A percentile compares a stretch with the other conserved stretches of the same genome.
phyloP scores from a whole-genome alignment of 1,140 invertebrate genomes.

The Drosophila albomicans region DNA sequence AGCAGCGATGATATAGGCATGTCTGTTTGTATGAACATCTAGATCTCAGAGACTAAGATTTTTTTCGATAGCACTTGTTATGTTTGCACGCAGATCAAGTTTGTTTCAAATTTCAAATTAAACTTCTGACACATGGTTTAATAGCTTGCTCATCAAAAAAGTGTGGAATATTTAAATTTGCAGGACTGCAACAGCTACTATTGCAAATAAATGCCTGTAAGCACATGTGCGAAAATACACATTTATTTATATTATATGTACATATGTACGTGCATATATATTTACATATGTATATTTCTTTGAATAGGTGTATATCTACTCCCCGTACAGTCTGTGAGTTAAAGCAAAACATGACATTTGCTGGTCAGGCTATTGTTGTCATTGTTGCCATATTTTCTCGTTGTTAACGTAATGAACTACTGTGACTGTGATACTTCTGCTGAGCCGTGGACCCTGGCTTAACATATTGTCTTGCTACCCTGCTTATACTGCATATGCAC shows the following conservation, averaged over 20 bases:
- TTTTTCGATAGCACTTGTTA: too few species aligned
- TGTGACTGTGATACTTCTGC: conserved; percentile 13
- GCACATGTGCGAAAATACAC: too few species aligned
- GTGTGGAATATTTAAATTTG: too few species aligned
- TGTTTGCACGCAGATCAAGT: too few species aligned
- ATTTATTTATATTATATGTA: background rate
- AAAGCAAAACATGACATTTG: conserved; percentile 11
- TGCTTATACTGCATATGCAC: background rate
- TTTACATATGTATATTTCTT: background rate
- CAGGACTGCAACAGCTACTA: too few species aligned
- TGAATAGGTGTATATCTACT: background rate
- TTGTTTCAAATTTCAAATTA: too few species aligned
- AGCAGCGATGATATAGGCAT: too few species aligned
- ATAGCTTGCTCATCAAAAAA: too few species aligned
- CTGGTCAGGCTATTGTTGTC: conserved; percentile 53
- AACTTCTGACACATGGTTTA: too few species aligned
- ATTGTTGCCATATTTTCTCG: conserved; percentile 55
- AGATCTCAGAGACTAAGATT: too few species aligned
- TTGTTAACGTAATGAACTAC: conserved; percentile 19
- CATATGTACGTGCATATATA: background rate
- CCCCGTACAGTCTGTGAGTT: background rate
- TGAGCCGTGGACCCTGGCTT: background rate
- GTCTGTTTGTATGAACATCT: too few species aligned
- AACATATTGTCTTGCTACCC: conserved; percentile 22
- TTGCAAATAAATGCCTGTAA: too few species aligned